phyloP scores from a whole-genome alignment of 2,888 invertebrate species.

The Torymus tubicola region DNA sequence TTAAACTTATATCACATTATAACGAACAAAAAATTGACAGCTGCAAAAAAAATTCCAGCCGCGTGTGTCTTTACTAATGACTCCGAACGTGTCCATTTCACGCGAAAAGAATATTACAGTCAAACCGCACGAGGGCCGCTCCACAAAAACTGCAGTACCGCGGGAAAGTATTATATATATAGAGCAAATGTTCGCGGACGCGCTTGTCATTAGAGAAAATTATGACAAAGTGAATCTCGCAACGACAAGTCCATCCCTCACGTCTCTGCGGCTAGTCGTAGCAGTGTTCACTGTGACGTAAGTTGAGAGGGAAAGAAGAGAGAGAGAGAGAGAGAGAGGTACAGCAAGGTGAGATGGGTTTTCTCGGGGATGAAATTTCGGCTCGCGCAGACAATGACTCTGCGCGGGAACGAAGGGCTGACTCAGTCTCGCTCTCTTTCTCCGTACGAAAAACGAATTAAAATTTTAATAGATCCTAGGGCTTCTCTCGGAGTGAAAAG shows the following conservation, averaged over 20 bases:
- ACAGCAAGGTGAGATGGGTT: conserved; percentile 50
- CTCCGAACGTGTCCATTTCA: not conserved
- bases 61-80: not conserved
- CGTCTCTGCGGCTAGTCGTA: not conserved
- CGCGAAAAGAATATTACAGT: not conserved
- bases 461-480: conserved; percentile 69
- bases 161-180: no score
- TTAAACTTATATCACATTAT: no score
- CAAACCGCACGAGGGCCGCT: not conserved
- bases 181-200: not conserved
- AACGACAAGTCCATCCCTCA: conserved; percentile 36
- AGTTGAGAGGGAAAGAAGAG: no score
- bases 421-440: conserved; percentile 65
- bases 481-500: not conserved
- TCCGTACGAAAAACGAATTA: conserved; percentile 69
- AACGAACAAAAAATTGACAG: no score
- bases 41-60: no score
- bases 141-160: not conserved
- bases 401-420: not conserved
- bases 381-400: conserved; percentile 37
- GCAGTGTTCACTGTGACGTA: no score
- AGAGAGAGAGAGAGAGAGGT: no score
- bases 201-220: conserved; percentile 68
- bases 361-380: conserved; percentile 53
- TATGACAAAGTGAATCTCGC: conserved; percentile 67